Base-by-base conservation (phyloP, 2,797 vertebrate species). In the Tarsius wallacei region DNA sequence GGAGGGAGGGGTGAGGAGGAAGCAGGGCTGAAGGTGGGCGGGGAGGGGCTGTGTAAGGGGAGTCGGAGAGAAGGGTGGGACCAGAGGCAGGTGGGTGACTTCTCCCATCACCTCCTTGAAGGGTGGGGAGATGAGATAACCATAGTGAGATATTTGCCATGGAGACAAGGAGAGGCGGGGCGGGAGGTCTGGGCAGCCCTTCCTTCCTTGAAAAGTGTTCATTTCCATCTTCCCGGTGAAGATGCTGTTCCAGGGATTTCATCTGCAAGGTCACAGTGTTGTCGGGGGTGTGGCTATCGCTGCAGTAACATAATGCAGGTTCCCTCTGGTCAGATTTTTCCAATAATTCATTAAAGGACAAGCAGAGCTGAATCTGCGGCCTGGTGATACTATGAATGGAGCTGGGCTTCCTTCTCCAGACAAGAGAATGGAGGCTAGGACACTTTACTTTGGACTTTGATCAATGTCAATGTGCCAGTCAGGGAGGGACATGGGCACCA, bases 271-370 rank as follows among this genome's bases (percentile, higher is more conserved):
- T 92, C 85, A 12, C 33, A 7, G 73, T 15, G 24, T 19, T 14
- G 73, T 33, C 61, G 36, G 49, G n/a, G 53, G 9, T 22, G 17
- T 28, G 61, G 7, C 33, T 68, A 12, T 91, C 77, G 13, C 66
- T 77, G 31, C 71, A 64, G 81, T 66, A 22, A 78, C 7, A 55
- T 4, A 73, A 66, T 8, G 19, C 77, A 73, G 19, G 26, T 53
- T 88, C 53, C 47, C 49, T 93, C 64, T 51, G 63, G 33, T 66
- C 74, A 64, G 70, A 28, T 87, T 89, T 94, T 89, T 91, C 66
- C 74, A 83, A 4, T 59, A 82, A 61, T 87, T 87, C 70, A 76
- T 78, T 87, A 82, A 90, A 94, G 63, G 86, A 55, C 36, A 42
- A 2, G 15, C 31, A 76, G 47, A 64, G 51, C 55, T 57, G 55